Evolutionary conservation across 2,797 vertebrate species (phyloP), one percentile per base, ranked within the genome.

Genomic region (Platalea minor): DNA sequence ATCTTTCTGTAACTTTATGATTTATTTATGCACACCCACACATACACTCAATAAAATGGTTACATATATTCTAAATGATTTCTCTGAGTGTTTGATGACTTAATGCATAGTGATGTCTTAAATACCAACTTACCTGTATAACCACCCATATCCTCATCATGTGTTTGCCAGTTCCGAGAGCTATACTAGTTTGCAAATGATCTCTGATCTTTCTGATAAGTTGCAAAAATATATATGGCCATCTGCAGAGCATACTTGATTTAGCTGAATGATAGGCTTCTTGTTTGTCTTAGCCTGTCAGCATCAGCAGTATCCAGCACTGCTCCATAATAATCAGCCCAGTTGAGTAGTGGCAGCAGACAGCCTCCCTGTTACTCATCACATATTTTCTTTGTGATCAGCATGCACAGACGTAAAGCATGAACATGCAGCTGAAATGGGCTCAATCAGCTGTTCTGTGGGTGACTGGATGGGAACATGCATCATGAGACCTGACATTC

Each of bases 21-120:
- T 92, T 92, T 86, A 88, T 91, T 95, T 95, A 93, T 96, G 53
- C 39, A 92, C 84, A 91, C 69, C 92, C 74, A 93, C 91, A 81
- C 53, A 43, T 73, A 41, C 31, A 13, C 35, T 91, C 43, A 60
- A 51, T 51, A 63, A 51, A 94, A 70, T 1, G 5, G 19, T 51
- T 87, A 43, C 2, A 4, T 51, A 12, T 69, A 87, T 53, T 87
- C 56, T 48, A 70, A 85, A 76, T 29, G 0, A 85, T 85, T 93
- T 87, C 51, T 29, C 54, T 19, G 13, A 65, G 41, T 12, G 7
- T 72, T 56, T 93, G 65, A 75, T 93, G 65, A 85, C 85, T 87
- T 91, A 79, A 85, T 87, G 80, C 77, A 79, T 17, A 81, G 17
- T 17, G 16, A 89, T 51, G 46, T 25, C 33, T 75, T 72, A 87